A percentile compares a stretch with the other conserved stretches of the same genome.
Conservation (phyloP, 2,888 invertebrate genomes). For the Netelia melanura region DNA sequence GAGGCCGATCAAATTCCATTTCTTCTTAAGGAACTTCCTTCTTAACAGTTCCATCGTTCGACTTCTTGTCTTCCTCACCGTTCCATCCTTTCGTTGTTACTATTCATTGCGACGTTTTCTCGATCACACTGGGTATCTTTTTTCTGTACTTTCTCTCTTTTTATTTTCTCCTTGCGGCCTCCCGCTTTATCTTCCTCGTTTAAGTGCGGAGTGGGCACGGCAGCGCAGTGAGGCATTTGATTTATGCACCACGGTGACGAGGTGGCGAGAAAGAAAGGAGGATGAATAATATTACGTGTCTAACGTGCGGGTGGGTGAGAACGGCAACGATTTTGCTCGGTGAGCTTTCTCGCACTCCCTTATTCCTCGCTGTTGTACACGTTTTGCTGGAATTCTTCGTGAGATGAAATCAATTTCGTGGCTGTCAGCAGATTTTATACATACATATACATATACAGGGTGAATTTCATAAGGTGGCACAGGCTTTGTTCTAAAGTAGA, state of each 20-base stretch:
- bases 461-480: no score
- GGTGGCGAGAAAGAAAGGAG: constrained; percentile 70
- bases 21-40: constrained; percentile 45
- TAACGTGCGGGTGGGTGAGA: constrained; percentile 44
- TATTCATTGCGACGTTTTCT: constrained; percentile 33
- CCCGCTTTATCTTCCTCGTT: constrained; percentile 17
- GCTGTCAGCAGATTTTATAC: constrained; percentile 1
- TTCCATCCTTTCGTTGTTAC: constrained; percentile 24
- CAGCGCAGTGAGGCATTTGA: constrained; percentile 58
- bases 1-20: constrained; percentile 61
- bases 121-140: constrained; percentile 39
- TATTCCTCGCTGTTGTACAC: constrained; percentile 33
- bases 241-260: constrained; percentile 69
- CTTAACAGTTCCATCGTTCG: constrained; percentile 11
- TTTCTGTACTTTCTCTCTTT: constrained; percentile 16
- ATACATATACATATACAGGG: background rate
- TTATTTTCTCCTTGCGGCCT: constrained; percentile 16
- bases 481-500: no score
- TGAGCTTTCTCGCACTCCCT: constrained; percentile 24
- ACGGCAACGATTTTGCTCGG: constrained; percentile 26
- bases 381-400: constrained; percentile 11
- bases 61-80: constrained; percentile 24
- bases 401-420: constrained; percentile 30
- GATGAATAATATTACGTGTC: constrained; percentile 71
- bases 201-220: constrained; percentile 5